Evolutionary conservation across 2,113 vertebrate genomes (phyloP).

Genomic region (Galemys pyrenaicus): DNA sequence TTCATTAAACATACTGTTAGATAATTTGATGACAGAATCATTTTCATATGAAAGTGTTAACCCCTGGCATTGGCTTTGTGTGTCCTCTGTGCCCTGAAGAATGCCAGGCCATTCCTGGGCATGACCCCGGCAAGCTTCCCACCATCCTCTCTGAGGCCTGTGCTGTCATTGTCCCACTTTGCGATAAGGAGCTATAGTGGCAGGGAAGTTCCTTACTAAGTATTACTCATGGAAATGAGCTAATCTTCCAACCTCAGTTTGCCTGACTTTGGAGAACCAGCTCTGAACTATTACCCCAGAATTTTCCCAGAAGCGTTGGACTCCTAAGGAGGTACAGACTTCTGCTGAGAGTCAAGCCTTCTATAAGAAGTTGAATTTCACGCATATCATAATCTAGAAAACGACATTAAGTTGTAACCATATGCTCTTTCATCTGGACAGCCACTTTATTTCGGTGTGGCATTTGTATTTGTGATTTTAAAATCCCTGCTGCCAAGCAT

Average conservation of each 20-base stretch:
- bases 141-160: neutral
- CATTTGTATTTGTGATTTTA: constrained; percentile 15
- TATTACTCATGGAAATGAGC: neutral
- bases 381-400: constrained; percentile 25
- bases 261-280: neutral
- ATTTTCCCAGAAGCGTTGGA: neutral
- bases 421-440: constrained; percentile 37
- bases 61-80: accelerated
- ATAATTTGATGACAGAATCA: neutral
- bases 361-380: constrained; percentile 35
- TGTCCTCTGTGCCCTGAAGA: too few relatives aligned
- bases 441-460: neutral
- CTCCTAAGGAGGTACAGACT: neutral
- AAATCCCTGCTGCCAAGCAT: neutral
- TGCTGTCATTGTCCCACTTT: accelerated
- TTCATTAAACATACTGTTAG: neutral
- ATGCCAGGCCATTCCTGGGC: accelerated
- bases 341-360: neutral
- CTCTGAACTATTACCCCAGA: neutral
- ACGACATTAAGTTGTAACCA: constrained; percentile 7
- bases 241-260: neutral
- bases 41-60: neutral
- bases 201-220: neutral
- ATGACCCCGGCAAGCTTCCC: neutral
- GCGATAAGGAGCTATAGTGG: accelerated